These are phyloP conservation scores for Amaurobius ferox DNA, from an alignment of 2,888 invertebrate species.

Conservation along the genomic window DNA sequence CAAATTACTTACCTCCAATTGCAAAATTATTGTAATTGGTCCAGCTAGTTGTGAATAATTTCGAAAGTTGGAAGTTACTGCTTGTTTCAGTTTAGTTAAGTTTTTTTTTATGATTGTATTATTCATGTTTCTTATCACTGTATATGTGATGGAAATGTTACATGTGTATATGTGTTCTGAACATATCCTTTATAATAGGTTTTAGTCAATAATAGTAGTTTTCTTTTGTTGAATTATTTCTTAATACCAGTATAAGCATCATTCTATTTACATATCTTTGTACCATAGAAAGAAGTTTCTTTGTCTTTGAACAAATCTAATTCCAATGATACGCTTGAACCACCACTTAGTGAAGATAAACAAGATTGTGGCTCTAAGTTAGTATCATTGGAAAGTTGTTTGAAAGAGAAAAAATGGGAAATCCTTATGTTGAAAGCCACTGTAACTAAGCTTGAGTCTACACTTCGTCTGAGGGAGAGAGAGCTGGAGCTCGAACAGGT, in stretches of 20 bases:
- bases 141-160: too few species aligned
- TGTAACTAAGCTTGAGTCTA: slow-evolving; percentile 33
- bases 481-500: slow-evolving; percentile 53
- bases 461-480: slow-evolving; percentile 25
- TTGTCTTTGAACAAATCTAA: not conserved
- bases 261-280: slow-evolving; percentile 5
- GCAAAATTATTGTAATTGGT: too few species aligned
- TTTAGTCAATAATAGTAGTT: too few species aligned
- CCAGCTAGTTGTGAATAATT: too few species aligned
- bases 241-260: not conserved
- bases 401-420: slow-evolving; percentile 49
- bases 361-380: not conserved
- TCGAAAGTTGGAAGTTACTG: too few species aligned
- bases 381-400: slow-evolving; percentile 19
- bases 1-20: too few species aligned
- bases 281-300: slow-evolving; percentile 35
- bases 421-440: slow-evolving; percentile 25
- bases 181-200: too few species aligned
- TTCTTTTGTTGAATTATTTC: too few species aligned
- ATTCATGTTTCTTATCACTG: too few species aligned
- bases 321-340: not conserved
- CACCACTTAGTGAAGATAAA: not conserved
- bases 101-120: too few species aligned
- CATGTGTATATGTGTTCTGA: too few species aligned
- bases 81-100: too few species aligned